Evolutionary conservation across 2,113 vertebrate species (phyloP).

Genomic region (Perca schrenkii): DNA sequence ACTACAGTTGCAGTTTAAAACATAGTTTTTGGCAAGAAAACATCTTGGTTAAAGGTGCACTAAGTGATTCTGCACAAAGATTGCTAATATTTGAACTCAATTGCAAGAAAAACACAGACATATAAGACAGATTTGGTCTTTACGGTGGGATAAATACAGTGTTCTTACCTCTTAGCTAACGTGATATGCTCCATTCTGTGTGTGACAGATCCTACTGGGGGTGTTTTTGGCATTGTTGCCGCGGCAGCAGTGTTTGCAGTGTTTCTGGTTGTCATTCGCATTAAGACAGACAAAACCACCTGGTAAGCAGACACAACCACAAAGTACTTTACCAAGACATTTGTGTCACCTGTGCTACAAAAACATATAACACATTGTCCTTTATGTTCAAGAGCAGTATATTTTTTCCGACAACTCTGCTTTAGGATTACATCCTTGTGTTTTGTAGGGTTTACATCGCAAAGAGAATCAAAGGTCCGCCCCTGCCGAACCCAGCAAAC

Average conservation of each 20-base stretch:
- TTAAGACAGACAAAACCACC: constrained; percentile 24
- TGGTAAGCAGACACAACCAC: constrained; percentile 53
- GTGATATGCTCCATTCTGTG: background rate
- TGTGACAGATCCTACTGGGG: background rate
- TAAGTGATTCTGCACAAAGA: too few species aligned
- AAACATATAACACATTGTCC: too few species aligned
- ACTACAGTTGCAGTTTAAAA: too few species aligned
- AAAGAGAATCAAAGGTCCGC: constrained; percentile 40
- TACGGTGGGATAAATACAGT: background rate
- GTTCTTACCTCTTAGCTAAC: background rate
- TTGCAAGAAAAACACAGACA: background rate
- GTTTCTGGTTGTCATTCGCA: background rate
- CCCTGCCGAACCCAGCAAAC: constrained; percentile 65
- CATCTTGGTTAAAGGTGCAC: too few species aligned
- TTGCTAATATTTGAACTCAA: background rate
- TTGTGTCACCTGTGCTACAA: background rate
- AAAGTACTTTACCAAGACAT: background rate
- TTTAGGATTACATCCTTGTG: background rate
- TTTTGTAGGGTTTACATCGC: constrained; percentile 56
- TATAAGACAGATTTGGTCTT: background rate
- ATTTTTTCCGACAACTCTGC: background rate
- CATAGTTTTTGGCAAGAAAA: too few species aligned
- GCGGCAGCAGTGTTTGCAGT: background rate
- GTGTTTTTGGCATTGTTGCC: accelerated
- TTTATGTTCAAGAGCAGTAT: background rate